Evolutionary conservation across 1,140 invertebrate genomes (phyloP).

Genomic region (Lordiphosa mommai): DNA sequence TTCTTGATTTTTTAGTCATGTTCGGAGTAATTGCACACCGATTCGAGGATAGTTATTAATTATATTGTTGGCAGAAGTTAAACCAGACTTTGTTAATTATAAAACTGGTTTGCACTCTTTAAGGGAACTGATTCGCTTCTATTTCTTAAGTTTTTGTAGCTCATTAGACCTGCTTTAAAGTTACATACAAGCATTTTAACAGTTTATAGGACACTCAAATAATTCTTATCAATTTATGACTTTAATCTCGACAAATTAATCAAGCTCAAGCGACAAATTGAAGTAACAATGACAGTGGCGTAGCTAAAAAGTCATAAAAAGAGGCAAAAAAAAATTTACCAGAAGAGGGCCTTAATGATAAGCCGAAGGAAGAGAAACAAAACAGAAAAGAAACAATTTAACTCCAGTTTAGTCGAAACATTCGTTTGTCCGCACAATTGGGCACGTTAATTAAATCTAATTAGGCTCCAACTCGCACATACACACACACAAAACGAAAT

Average conservation of each 20-base stretch:
- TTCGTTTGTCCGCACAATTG: slow-evolving; percentile 21
- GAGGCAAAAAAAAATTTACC: slow-evolving; percentile 24
- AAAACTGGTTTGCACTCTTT: too few relatives aligned
- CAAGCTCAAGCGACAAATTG: slow-evolving; percentile 22
- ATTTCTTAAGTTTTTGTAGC: too few relatives aligned
- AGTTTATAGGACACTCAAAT: background rate
- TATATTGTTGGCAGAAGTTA: too few relatives aligned
- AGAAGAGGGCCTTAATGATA: slow-evolving; percentile 31
- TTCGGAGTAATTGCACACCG: too few relatives aligned
- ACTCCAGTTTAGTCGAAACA: slow-evolving; percentile 46
- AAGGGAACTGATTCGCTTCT: too few relatives aligned
- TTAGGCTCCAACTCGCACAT: slow-evolving; percentile 42
- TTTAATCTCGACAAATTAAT: slow-evolving; percentile 17
- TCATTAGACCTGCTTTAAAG: too few relatives aligned
- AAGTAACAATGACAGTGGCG: background rate
- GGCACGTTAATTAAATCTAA: slow-evolving; percentile 55
- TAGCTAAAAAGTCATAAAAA: background rate
- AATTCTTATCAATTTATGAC: slow-evolving; percentile 42
- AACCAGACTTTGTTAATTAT: too few relatives aligned
- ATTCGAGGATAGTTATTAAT: too few relatives aligned
- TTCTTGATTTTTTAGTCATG: too few relatives aligned
- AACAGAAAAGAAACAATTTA: slow-evolving; percentile 30
- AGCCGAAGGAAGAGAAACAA: background rate
- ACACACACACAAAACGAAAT: slow-evolving; percentile 13
- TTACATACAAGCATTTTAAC: too few relatives aligned